Evolutionary conservation across 2,888 invertebrate genomes (phyloP), one percentile per base, ranked within the genome.

Genomic region (Phengaris alcon): DNA sequence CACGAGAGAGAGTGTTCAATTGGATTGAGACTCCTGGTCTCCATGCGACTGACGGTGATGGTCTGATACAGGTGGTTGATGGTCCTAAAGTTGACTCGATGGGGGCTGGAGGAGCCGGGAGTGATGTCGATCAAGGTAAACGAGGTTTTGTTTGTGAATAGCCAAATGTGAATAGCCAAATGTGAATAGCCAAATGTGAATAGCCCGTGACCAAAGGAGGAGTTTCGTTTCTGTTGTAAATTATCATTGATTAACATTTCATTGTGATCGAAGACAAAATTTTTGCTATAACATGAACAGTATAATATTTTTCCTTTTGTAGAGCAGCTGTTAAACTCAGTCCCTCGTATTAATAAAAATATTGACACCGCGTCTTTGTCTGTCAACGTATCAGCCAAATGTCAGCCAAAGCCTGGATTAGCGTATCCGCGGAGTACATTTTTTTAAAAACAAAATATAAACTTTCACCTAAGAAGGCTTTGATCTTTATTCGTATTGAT

Each of bases 1-100:
- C 80, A 75, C 80, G 77, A 35, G 81, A 81, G 74, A 78, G 79
- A 77, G 79, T 79, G 46, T 77, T 78, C 51, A 10, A 15, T 13
- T 22, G 48, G 48, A 59, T 64, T 7, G 10, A 15, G 13, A 22
- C 59, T 44, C 57, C n/a, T 7, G 2, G 44, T 22, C 15, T 13
- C 0, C 22, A 48, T 22, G 8, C 35, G 7, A 15, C 46, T 0
- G 46, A 13, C 1, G 10, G 12, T 64, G 44, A 55, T 51, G 59
- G 12, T 22, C 22, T 72, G 4, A 72, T 72, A 13, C 51, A 72
- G 35, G 52, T 22, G 10, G 72, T 72, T 2, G 35, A 72, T 2
- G 54, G 22, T 6, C 72, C 72, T 7, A 52, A 22, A 74, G 55
- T 5, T 12, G 73, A 68, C 35, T 48, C 9, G 7, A 6, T 64